Evolutionary conservation across 23 tunicate genomes (phyloP).

Genomic region (Ciona savignyi): DNA sequence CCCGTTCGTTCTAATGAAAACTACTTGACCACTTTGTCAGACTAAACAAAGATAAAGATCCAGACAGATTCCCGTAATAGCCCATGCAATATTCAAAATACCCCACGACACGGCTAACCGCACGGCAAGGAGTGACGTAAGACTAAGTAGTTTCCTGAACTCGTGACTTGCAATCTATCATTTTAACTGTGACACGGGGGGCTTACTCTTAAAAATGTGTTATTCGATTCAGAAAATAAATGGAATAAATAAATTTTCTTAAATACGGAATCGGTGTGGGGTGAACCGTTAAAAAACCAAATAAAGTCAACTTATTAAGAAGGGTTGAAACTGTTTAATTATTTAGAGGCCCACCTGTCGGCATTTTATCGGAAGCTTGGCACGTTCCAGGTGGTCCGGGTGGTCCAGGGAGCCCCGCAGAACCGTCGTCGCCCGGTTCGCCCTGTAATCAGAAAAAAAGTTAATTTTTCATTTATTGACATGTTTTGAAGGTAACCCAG

Average conservation of each 20-base stretch:
- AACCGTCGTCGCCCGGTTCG: conserved; percentile 34
- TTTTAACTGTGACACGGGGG: too few relatives aligned
- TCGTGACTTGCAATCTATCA: too few relatives aligned
- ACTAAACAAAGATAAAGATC: background rate
- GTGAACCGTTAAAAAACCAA: background rate
- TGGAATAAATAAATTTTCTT: background rate
- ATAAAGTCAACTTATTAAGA: background rate
- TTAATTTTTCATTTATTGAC: too few relatives aligned
- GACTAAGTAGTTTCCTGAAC: too few relatives aligned
- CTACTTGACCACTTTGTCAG: too few relatives aligned
- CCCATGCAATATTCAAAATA: background rate
- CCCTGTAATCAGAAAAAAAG: conserved; percentile 28
- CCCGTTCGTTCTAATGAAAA: too few relatives aligned
- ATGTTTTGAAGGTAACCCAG: too few relatives aligned
- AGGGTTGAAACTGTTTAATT: background rate
- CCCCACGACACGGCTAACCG: background rate
- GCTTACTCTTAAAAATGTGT: too few relatives aligned
- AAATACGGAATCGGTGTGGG: background rate
- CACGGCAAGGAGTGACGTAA: background rate
- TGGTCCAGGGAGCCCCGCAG: conserved; percentile 39
- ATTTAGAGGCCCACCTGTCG: conserved; percentile 23
- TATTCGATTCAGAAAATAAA: background rate
- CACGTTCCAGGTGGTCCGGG: conserved; percentile 54
- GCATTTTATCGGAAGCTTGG: conserved; percentile 5
- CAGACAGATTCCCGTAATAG: background rate